phyloP scores from a whole-genome alignment of 2,113 vertebrate genomes.

The Corythoichthys intestinalis region DNA sequence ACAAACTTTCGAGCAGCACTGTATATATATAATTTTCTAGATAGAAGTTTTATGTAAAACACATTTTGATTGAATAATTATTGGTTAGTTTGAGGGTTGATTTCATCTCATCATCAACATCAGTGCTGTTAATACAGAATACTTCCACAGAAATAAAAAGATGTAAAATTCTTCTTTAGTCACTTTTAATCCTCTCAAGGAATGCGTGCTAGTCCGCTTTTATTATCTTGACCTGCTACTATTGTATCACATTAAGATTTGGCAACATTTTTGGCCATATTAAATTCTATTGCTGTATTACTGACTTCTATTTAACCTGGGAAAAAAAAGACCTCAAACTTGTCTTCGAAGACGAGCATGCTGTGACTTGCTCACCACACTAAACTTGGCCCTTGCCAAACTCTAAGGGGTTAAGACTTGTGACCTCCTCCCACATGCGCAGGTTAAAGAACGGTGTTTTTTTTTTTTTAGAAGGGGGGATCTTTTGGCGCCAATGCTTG shows the following conservation, averaged over 20 bases:
- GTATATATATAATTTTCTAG: no score
- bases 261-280: neutral
- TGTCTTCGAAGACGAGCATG: neutral
- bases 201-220: neutral
- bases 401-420: neutral
- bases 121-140: no score
- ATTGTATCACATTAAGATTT: neutral
- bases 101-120: no score
- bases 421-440: neutral
- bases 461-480: neutral
- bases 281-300: neutral
- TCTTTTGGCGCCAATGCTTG: conserved; percentile 18
- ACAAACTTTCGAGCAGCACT: no score
- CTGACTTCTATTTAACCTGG: neutral
- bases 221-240: neutral
- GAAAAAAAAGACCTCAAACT: neutral
- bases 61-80: no score
- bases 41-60: no score
- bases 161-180: neutral
- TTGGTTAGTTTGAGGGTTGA: no score
- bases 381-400: neutral
- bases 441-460: neutral
- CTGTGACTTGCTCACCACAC: neutral
- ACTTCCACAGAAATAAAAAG: no score
- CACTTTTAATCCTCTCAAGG: neutral